A percentile compares a stretch with the other conserved stretches of the same genome.
phyloP scores from a whole-genome alignment of 2,797 vertebrate species.

The Alauda arvensis region DNA sequence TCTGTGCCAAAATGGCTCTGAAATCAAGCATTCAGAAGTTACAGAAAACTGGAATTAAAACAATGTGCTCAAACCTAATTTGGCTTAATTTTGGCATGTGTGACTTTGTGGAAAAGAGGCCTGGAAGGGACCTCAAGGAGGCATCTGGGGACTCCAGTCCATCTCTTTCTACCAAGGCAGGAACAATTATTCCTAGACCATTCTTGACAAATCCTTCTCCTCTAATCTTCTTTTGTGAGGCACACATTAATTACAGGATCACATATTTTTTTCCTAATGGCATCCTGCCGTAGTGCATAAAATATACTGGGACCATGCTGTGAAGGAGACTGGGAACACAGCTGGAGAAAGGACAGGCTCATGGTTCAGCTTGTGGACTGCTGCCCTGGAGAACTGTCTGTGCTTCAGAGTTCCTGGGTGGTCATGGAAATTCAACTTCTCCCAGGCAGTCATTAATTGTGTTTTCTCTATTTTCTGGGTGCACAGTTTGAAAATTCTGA shows the following conservation, averaged over 20 bases:
- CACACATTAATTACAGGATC: background rate
- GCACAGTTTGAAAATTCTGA: background rate
- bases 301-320: background rate
- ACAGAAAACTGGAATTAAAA: background rate
- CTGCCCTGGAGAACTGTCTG: background rate
- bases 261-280: background rate
- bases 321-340: background rate
- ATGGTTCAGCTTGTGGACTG: background rate
- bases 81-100: background rate
- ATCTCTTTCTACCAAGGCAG: background rate
- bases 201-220: slow-evolving; percentile 2
- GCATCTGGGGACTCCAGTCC: background rate
- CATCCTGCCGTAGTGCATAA: background rate
- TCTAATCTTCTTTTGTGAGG: background rate
- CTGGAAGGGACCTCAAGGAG: background rate
- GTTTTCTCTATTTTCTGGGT: background rate
- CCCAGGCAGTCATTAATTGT: background rate
- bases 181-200: background rate
- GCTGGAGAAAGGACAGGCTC: background rate
- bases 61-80: background rate
- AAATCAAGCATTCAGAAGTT: background rate
- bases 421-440: background rate
- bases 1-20: background rate
- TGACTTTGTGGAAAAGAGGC: background rate
- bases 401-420: background rate